These are phyloP conservation scores for Rousettus leschenaultii DNA, from an alignment of 2,113 vertebrate genomes.

Conservation along the genomic window DNA sequence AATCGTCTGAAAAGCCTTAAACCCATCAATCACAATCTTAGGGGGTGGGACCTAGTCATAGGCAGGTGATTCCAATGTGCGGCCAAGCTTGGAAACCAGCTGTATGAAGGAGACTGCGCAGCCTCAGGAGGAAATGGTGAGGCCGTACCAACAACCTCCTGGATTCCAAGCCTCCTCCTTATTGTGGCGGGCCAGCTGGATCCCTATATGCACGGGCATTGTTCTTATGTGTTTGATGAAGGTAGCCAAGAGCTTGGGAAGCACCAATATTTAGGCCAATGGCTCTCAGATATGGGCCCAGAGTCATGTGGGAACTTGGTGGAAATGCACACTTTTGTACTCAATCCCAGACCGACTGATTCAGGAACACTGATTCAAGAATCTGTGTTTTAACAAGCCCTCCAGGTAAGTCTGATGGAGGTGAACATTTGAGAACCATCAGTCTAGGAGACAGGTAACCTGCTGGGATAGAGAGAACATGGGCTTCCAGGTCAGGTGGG, in stretches of 20 bases:
- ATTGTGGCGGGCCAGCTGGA: fast-evolving
- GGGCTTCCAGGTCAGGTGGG: background rate
- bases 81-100: background rate
- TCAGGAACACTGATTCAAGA: background rate
- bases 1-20: background rate
- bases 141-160: background rate
- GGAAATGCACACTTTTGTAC: background rate
- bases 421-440: background rate
- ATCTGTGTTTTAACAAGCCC: background rate
- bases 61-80: background rate
- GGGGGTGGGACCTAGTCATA: too few species aligned
- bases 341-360: background rate
- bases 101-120: background rate
- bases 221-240: background rate
- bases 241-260: background rate
- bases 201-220: background rate
- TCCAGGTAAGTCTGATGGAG: background rate
- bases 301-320: background rate
- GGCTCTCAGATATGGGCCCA: background rate
- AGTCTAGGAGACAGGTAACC: background rate
- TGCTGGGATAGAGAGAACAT: background rate
- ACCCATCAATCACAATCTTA: background rate
- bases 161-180: background rate
- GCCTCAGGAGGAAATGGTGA: background rate
- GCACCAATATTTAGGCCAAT: background rate